Percentiles rank a stretch among this genome's conserved stretches.
These are phyloP conservation scores for Origma solitaria DNA, from an alignment of 2,113 vertebrate species.

Conservation along the genomic window DNA sequence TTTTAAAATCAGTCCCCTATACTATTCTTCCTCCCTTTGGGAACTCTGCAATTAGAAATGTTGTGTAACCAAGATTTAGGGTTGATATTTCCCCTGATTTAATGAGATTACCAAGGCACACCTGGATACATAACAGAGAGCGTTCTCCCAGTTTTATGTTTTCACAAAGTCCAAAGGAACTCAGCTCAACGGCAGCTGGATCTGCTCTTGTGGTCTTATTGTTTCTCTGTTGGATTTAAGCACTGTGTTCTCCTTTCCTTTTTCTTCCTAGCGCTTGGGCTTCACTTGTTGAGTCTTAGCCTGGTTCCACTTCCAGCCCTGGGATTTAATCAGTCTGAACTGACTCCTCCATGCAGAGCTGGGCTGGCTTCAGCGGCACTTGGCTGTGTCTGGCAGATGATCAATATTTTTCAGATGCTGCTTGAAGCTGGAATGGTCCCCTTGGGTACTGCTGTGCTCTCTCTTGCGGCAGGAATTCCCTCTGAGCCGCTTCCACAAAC, in stretches of 20 bases:
- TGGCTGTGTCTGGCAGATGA: background rate
- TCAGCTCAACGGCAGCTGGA: background rate
- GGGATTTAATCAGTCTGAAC: background rate
- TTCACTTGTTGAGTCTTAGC: background rate
- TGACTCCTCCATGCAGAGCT: background rate
- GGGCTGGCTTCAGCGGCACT: background rate
- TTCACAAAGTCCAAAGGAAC: background rate
- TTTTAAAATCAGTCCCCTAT: background rate
- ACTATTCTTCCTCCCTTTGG: background rate
- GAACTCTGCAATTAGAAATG: background rate
- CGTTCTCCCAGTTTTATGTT: background rate
- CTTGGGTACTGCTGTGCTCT: background rate
- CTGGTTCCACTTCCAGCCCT: background rate
- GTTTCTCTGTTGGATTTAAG: background rate
- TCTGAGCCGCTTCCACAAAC: background rate
- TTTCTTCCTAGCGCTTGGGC: background rate
- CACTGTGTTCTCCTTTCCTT: background rate
- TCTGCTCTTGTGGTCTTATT: background rate
- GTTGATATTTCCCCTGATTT: background rate
- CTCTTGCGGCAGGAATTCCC: background rate
- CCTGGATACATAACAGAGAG: background rate
- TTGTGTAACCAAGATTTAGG: background rate
- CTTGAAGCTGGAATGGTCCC: background rate
- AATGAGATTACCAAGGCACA: background rate
- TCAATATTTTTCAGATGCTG: background rate